A percentile compares a stretch with the other conserved stretches of the same genome.
phyloP scores from a whole-genome alignment of 2,113 vertebrate genomes.

The Ptychochromis oligacanthus region DNA sequence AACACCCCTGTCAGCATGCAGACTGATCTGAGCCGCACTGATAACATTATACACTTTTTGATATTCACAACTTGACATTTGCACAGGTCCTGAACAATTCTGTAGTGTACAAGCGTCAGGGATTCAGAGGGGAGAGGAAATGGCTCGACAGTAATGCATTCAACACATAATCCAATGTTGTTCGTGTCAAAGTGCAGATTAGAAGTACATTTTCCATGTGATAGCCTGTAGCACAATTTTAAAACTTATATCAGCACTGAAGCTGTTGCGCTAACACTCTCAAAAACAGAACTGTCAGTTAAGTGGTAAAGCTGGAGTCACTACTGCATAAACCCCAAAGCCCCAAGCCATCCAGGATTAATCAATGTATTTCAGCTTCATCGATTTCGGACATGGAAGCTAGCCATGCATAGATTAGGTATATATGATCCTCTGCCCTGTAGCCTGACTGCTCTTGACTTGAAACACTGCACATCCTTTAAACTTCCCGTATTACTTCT shows the following conservation, averaged over 20 bases:
- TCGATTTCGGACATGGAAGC: constrained; percentile 56
- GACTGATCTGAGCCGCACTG: constrained; percentile 9
- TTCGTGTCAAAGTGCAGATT: background rate
- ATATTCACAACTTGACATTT: constrained; percentile 9
- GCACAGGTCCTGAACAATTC: background rate
- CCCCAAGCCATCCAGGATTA: constrained; percentile 51
- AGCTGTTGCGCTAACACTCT: background rate
- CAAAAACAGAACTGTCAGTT: constrained; percentile 11
- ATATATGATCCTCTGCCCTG: constrained; percentile 40
- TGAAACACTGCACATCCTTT: constrained; percentile 24
- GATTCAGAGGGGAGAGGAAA: background rate
- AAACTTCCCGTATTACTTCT: background rate
- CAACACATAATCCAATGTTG: background rate
- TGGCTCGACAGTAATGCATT: background rate
- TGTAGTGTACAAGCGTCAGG: background rate
- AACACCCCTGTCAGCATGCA: background rate
- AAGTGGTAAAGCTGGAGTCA: constrained; percentile 12
- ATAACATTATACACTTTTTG: constrained; percentile 8
- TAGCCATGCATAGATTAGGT: constrained; percentile 63
- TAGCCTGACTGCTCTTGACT: constrained; percentile 19
- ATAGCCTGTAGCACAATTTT: background rate
- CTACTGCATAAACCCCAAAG: constrained; percentile 11
- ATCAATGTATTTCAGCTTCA: constrained; percentile 67
- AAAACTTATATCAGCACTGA: background rate
- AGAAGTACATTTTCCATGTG: background rate